Conservation (phyloP, 2,888 invertebrate genomes). For the Celastrina argiolus region DNA sequence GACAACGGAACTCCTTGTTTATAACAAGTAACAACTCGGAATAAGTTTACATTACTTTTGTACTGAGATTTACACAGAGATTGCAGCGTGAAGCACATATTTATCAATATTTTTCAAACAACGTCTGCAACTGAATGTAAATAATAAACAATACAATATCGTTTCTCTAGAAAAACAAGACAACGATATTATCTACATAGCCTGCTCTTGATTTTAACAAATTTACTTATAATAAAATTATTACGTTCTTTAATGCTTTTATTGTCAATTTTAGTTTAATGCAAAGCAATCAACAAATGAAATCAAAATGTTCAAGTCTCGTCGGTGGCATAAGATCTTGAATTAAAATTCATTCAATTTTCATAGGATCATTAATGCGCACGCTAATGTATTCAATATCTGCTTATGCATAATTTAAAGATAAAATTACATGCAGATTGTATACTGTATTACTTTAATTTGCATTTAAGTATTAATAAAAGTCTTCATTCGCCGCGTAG, state of each 20-base stretch:
- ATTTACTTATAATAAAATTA: too few species aligned
- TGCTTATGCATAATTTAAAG: neutral
- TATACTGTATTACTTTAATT: neutral
- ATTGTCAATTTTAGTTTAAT: too few species aligned
- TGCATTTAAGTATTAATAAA: conserved; percentile 8
- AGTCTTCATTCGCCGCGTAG: neutral
- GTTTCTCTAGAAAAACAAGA: neutral
- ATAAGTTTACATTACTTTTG: conserved; percentile 3
- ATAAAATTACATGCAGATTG: conserved; percentile 7
- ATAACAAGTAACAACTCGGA: conserved; percentile 15
- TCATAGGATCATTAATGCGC: neutral
- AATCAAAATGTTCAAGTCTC: neutral
- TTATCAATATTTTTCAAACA: neutral
- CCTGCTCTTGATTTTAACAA: neutral
- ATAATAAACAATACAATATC: neutral
- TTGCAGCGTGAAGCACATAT: neutral
- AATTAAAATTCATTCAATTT: neutral
- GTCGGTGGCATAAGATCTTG: neutral
- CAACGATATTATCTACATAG: neutral
- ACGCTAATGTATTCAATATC: conserved; percentile 9
- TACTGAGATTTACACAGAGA: neutral
- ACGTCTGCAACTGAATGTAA: neutral
- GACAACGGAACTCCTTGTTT: conserved; percentile 5
- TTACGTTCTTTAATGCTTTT: too few species aligned
- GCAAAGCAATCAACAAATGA: neutral